Evolutionary conservation across 2,797 vertebrate genomes (phyloP), one percentile per base, ranked within the genome.

Genomic region (Chelon auratus): DNA sequence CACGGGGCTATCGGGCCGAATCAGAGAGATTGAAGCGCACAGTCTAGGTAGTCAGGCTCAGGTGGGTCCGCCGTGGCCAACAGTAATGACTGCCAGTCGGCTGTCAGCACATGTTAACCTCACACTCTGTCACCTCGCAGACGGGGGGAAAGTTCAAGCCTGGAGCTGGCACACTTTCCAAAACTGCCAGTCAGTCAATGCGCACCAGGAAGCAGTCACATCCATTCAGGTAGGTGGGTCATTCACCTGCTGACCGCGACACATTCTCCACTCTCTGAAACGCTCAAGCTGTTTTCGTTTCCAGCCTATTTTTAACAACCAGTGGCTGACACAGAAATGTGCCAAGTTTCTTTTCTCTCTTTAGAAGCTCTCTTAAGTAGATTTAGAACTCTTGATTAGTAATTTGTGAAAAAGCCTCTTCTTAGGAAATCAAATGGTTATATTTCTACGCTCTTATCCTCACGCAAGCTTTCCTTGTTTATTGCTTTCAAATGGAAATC

Each of bases 121-220:
- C 88, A 78, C 87, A 62, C 80, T 85, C 80, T 82, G 64, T 83
- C 89, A 63, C 80, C 75, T 65, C 59, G 43, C 90, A 95, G 95
- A 96, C 14, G 95, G 92, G 63, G 95, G 95, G 56, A 96, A 96
- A 85, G 92, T 96, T 87, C 95, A 96, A 68, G 93, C 91, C 75
- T 96, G 95, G 95, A 93, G 91, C 92, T 95, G 95, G 93, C 81
- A 87, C 77, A 92, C 92, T 62, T 93, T 94, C 60, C 88, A 95
- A 39, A 94, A 92, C 92, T 91, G 93, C 88, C 94, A 94, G 78
- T 95, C 95, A 77, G 72, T 94, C 87, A 95, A 93, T 48, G 92
- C 91, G 58, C 95, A 96, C 81, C 89, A 91, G 83, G 94, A 95
- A 61, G 88, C 91, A 10, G 92, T 96, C 80, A 94, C 94, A 60